These are phyloP conservation scores for Gobio gobio DNA, from an alignment of 2,113 vertebrate genomes.

Conservation along the genomic window DNA sequence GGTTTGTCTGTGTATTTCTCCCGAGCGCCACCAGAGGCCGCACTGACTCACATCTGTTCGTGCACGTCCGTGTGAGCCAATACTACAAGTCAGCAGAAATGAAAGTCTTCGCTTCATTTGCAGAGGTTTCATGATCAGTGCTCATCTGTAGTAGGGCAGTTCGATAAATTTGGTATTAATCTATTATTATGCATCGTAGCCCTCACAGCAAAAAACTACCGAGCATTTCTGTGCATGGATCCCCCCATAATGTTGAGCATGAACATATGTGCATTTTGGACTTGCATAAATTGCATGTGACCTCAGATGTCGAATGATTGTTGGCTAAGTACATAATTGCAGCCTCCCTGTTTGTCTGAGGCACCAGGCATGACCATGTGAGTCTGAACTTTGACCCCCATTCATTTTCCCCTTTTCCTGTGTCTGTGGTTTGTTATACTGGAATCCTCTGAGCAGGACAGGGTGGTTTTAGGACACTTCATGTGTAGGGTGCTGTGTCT, in stretches of 20 bases:
- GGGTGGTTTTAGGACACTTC: slow-evolving; percentile 19
- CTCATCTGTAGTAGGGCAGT: no score
- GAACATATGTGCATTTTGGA: not conserved
- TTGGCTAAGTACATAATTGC: slow-evolving; percentile 15
- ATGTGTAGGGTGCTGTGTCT: not conserved
- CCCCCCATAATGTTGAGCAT: not conserved
- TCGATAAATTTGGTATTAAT: not conserved
- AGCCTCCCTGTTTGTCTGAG: slow-evolving; percentile 11
- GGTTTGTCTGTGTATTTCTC: no score
- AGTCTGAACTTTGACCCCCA: slow-evolving; percentile 22
- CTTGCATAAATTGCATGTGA: not conserved
- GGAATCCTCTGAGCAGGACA: not conserved
- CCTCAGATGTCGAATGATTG: not conserved
- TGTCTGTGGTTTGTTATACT: not conserved
- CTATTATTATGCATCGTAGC: not conserved
- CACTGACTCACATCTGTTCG: no score
- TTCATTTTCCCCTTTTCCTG: slow-evolving; percentile 18
- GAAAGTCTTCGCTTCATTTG: no score
- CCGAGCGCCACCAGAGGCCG: no score
- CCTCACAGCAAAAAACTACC: not conserved
- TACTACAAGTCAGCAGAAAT: no score
- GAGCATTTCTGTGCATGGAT: not conserved
- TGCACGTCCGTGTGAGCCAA: no score
- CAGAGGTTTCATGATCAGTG: no score
- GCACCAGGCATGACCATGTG: slow-evolving; percentile 22